Evolutionary conservation across 2,797 vertebrate species (phyloP), one percentile per base, ranked within the genome.

Genomic region (Adelosebastes latens): DNA sequence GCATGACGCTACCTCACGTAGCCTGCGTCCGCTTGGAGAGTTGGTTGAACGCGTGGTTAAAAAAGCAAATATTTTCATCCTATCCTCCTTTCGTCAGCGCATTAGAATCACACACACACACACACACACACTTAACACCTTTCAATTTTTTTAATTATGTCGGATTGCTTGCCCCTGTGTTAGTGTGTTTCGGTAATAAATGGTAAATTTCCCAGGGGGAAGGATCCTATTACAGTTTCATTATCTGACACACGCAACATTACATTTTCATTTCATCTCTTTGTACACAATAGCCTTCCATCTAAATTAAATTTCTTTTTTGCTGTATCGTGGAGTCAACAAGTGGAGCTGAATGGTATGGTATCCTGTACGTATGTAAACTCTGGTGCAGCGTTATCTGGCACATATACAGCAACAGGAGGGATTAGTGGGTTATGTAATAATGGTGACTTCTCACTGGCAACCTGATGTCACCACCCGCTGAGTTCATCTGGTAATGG

Each of bases 391-490:
- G 60, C 34, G 11, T 81, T 82, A 55, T 88, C 66, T 36, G 52
- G 63, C 71, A 76, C 42, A 65, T 64, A 72, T 60, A 79, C 60
- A 75, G 68, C 79, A 60, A 22, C 75, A 83, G 67, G 70, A 69
- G 52, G 76, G 89, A 91, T 94, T 93, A 92, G 67, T 13, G 46
- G 71, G 72, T 93, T 92, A 92, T 74, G 72, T 86, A 93, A 93
- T 82, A 82, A 22, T 67, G 67, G 73, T n/a, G 85, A 84, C 83
- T 81, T 83, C 72, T 81, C 79, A 80, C 75, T 69, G 58, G 61
- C 39, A 81, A 85, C 84, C 79, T 67, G 77, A 89, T 89, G 75
- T 79, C 77, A 72, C 65, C 53, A 68, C 6, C 79, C 52, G 12
- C 75, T 79, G 81, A 88, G 82, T 88, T 90, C 62, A 86, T 92